These are phyloP conservation scores for Dinocampus coccinellae DNA, from an alignment of 2,888 invertebrate genomes.

Conservation along the genomic window DNA sequence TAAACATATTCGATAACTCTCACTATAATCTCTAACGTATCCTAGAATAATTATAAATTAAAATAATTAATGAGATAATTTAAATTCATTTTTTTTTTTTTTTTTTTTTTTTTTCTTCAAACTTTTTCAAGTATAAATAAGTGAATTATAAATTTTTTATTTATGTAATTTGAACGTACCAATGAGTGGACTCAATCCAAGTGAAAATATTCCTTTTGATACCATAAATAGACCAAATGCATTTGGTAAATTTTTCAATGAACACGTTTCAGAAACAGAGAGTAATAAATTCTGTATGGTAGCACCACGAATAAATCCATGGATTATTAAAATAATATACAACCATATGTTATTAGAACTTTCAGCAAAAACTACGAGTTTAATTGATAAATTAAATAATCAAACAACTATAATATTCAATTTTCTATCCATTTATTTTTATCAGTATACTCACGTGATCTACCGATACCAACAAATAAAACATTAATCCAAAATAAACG, in stretches of 20 bases:
- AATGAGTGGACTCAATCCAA: constrained; percentile 76
- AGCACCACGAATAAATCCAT: constrained; percentile 84
- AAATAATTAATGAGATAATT: background rate
- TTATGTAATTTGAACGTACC: constrained; percentile 47
- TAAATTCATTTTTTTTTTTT: background rate
- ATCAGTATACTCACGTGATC: constrained; percentile 76
- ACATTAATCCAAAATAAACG: constrained; percentile 80
- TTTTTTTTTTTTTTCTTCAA: no score
- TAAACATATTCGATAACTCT: constrained; percentile 62
- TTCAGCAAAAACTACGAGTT: constrained; percentile 77
- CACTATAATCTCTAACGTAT: constrained; percentile 59
- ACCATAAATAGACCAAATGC: constrained; percentile 85
- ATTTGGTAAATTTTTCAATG: constrained; percentile 79
- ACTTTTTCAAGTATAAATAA: no score
- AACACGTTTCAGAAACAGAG: constrained; percentile 83
- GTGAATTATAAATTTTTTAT: constrained; percentile 1
- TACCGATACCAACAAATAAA: constrained; percentile 78
- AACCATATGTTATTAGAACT: constrained; percentile 79
- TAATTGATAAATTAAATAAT: no score
- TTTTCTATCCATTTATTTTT: background rate
- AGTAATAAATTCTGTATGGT: constrained; percentile 83
- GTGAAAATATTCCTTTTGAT: constrained; percentile 80
- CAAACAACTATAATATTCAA: no score
- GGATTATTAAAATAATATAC: constrained; percentile 80
- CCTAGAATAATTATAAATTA: constrained; percentile 48